A percentile compares a stretch with the other conserved stretches of the same genome.
phyloP scores from a whole-genome alignment of 2,113 vertebrate genomes.

The Ondatra zibethicus region DNA sequence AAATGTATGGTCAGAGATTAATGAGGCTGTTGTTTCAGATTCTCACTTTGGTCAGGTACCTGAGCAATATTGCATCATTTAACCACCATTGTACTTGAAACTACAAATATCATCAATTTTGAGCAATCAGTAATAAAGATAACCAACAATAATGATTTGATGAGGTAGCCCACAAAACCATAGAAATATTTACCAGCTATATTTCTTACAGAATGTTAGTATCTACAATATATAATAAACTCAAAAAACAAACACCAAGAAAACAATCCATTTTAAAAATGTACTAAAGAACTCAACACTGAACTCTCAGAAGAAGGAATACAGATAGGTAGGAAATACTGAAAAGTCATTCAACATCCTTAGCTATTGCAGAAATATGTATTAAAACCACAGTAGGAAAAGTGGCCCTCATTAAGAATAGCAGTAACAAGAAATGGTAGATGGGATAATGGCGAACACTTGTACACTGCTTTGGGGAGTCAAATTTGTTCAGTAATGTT shows the following conservation, averaged over 20 bases:
- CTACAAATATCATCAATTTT: not conserved
- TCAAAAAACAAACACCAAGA: not conserved
- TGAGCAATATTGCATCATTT: not conserved
- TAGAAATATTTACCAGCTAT: not conserved
- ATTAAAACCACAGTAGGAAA: not conserved
- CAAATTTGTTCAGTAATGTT: not conserved
- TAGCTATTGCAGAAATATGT: not conserved
- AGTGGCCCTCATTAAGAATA: not conserved
- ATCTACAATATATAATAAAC: not conserved
- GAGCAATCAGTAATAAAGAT: not conserved
- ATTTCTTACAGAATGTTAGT: not conserved
- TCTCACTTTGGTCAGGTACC: not conserved
- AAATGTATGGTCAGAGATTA: not conserved
- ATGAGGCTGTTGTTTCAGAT: not conserved
- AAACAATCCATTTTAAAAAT: not conserved
- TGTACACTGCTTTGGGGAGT: not conserved
- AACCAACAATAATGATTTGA: not conserved
- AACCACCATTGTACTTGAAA: not conserved
- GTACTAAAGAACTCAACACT: not conserved
- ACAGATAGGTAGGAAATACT: not conserved
- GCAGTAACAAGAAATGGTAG: not conserved
- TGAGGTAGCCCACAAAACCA: not conserved
- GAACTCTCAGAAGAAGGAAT: not conserved
- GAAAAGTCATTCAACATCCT: not conserved
- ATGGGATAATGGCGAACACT: not conserved